These are phyloP conservation scores for Reticulitermes speratus DNA, from an alignment of 1,140 invertebrate genomes.

Conservation along the genomic window DNA sequence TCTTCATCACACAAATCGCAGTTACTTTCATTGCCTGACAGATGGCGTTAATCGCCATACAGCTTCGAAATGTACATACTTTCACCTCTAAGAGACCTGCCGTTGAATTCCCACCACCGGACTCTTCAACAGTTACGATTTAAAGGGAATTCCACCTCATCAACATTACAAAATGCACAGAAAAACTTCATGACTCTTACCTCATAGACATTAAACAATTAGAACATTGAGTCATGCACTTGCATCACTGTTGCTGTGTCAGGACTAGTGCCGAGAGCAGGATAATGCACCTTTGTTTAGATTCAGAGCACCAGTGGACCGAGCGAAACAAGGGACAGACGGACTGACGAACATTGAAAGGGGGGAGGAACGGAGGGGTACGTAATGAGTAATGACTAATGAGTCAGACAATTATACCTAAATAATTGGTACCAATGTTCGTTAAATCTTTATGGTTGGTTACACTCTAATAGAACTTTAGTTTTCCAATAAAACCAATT, in stretches of 20 bases:
- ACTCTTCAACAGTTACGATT: too few relatives aligned
- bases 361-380: not conserved
- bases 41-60: too few relatives aligned
- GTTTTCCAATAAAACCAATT: slow-evolving; percentile 14
- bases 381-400: slow-evolving; percentile 16
- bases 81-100: too few relatives aligned
- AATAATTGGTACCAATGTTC: slow-evolving; percentile 19
- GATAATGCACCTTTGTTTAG: not conserved
- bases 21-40: too few relatives aligned
- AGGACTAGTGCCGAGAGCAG: not conserved
- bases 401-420: slow-evolving; percentile 16
- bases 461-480: slow-evolving; percentile 17
- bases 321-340: not conserved
- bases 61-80: too few relatives aligned
- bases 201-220: not conserved
- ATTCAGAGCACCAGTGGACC: not conserved
- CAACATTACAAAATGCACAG: too few relatives aligned
- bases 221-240: not conserved
- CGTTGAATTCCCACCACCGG: too few relatives aligned
- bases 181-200: too few relatives aligned
- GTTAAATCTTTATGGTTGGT: slow-evolving; percentile 13
- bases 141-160: too few relatives aligned
- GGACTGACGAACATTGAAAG: not conserved
- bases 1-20: too few relatives aligned
- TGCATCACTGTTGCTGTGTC: not conserved